A percentile compares a stretch with the other conserved stretches of the same genome.
Conservation (phyloP, 2,797 vertebrate species). For the Falco concolor region DNA sequence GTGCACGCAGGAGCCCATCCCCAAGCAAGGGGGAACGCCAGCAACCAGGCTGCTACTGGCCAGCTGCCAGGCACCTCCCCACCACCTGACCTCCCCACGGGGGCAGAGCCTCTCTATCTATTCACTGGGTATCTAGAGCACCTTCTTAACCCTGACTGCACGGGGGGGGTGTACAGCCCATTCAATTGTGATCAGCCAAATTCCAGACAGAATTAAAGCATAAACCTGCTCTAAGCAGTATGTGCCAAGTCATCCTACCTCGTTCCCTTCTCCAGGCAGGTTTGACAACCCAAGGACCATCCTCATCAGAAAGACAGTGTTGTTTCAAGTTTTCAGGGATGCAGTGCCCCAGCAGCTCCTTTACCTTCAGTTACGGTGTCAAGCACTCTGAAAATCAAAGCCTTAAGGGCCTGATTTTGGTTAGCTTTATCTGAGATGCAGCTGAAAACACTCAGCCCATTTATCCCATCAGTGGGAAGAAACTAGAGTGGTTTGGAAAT, state of each 20-base stretch:
- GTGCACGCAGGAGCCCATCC: not conserved
- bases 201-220: not conserved
- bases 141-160: not conserved
- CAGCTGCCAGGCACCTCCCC: not conserved
- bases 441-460: not conserved
- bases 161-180: not conserved
- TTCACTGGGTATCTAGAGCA: not conserved
- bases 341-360: not conserved
- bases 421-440: not conserved
- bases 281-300: not conserved
- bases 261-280: not conserved
- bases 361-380: not conserved
- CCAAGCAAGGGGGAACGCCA: not conserved
- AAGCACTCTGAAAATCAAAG: not conserved
- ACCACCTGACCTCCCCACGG: rapidly evolving
- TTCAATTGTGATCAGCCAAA: not conserved
- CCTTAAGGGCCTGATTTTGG: not conserved
- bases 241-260: not conserved
- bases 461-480: not conserved
- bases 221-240: not conserved
- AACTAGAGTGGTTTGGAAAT: not conserved
- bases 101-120: not conserved
- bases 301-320: not conserved
- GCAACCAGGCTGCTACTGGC: not conserved
- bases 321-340: not conserved